phyloP scores from a whole-genome alignment of 2,113 vertebrate species.

The Oncorhynchus keta region DNA sequence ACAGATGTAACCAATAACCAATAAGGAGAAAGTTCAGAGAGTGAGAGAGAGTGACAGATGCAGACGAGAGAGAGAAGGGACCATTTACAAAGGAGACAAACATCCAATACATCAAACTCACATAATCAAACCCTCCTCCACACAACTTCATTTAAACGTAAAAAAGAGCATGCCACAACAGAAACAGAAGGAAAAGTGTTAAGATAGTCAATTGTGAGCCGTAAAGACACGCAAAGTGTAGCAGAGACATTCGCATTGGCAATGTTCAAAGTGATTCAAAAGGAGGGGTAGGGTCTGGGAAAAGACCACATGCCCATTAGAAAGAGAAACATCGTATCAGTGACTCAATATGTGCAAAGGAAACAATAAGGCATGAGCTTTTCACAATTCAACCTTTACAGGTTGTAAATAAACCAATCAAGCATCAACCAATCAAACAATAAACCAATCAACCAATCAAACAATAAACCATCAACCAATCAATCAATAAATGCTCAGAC shows the following conservation, averaged over 20 bases:
- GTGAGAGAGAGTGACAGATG: not conserved
- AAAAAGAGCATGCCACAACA: constrained; percentile 37
- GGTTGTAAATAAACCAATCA: not conserved
- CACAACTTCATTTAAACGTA: not conserved
- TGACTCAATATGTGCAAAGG: constrained; percentile 15
- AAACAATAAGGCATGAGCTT: constrained; percentile 37
- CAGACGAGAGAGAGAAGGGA: not conserved
- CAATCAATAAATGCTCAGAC: not conserved
- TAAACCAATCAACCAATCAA: not conserved
- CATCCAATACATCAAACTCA: not conserved
- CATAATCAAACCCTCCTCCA: not conserved
- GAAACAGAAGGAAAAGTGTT: not conserved
- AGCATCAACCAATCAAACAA: not conserved
- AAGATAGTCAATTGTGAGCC: not conserved
- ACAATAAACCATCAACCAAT: not conserved
- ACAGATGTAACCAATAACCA: no score
- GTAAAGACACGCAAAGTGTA: not conserved
- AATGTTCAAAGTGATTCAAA: not conserved
- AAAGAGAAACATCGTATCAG: not conserved
- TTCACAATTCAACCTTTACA: not conserved
- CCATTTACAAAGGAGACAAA: no score
- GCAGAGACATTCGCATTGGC: not conserved
- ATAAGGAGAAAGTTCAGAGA: not conserved
- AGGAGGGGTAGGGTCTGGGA: not conserved
- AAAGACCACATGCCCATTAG: not conserved